Evolutionary conservation across 2,888 invertebrate genomes (phyloP), one percentile per base, ranked within the genome.

Genomic region (Drosophila siamana): DNA sequence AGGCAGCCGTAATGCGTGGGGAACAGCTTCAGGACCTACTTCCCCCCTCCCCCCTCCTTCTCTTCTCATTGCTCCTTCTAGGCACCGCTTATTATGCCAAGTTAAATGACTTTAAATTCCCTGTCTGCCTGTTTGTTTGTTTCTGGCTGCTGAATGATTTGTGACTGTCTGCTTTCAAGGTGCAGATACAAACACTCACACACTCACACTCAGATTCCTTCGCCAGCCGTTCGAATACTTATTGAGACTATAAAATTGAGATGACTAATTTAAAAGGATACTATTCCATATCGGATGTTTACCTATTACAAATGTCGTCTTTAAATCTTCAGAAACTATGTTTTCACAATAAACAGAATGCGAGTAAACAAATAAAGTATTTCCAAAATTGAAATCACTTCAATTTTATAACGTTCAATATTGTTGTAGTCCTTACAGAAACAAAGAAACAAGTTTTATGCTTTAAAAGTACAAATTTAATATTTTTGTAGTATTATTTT

Each of bases 121-220:
- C n/a, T 61, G 62, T 47, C 63, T 70, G 69, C 43, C 67, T 78
- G 80, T 80, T 86, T 84, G 60, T 70, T 84, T 77, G 55, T 67
- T 70, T 54, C 44, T 59, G 43, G 66, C 63, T 66, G 83, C 71
- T 87, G 89, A 89, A 87, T 90, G 89, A 89, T 90, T 88, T 89
- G 89, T 78, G 76, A 74, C 78, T 78, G 73, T 72, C 40, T 40
- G 24, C 5, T 19, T 36, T 38, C 24, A 54, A 61, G 54, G 46
- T 76, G 57, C 30, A 43, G 54, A 13, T 7, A 22, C 36, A 36
- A 28, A 28, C 26, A 26, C 5, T 6, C 26, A 33, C 28, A 1
- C 28, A 33, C 30, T 11, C 1, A 33, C 0, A 33, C 19, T 41
- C 30, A 13, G 30, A 43, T 1, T 41, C 19, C 41, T 52, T 8